These are phyloP conservation scores for Leptatherina wallacei DNA, from an alignment of 2,797 vertebrate species.

Conservation along the genomic window DNA sequence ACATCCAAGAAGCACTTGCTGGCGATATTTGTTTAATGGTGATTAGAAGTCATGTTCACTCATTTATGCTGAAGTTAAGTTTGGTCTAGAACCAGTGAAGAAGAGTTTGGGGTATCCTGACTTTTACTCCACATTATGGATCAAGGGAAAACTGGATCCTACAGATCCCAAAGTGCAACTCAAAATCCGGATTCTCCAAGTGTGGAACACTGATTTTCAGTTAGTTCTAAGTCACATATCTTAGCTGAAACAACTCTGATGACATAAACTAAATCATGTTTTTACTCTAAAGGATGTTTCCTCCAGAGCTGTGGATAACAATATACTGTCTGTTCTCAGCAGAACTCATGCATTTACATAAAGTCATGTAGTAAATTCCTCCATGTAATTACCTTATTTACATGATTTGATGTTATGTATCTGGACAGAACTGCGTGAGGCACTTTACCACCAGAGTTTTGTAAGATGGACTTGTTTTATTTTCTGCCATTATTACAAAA, in stretches of 20 bases:
- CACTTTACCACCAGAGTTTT: slow-evolving; percentile 1
- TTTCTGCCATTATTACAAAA: slow-evolving; percentile 5
- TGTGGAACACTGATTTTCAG: no score
- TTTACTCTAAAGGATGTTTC: background rate
- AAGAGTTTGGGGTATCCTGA: background rate
- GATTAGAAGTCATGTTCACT: background rate
- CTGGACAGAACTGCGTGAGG: background rate
- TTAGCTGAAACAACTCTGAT: background rate
- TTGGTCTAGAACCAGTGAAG: background rate
- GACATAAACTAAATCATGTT: background rate
- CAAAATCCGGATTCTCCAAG: no score
- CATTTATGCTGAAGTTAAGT: background rate
- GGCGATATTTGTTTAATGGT: background rate
- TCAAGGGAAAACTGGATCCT: no score
- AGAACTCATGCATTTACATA: slow-evolving; percentile 2
- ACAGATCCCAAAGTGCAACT: no score
- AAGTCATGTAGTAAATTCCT: slow-evolving; percentile 1
- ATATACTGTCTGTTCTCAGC: background rate
- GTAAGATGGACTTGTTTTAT: slow-evolving; percentile 9
- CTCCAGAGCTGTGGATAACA: background rate
- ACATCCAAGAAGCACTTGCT: background rate
- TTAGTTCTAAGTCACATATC: background rate
- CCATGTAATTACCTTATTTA: background rate
- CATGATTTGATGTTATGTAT: background rate
- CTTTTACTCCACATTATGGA: background rate